Conservation (phyloP, 2,888 invertebrate species). For the Carterocephalus palaemon region DNA sequence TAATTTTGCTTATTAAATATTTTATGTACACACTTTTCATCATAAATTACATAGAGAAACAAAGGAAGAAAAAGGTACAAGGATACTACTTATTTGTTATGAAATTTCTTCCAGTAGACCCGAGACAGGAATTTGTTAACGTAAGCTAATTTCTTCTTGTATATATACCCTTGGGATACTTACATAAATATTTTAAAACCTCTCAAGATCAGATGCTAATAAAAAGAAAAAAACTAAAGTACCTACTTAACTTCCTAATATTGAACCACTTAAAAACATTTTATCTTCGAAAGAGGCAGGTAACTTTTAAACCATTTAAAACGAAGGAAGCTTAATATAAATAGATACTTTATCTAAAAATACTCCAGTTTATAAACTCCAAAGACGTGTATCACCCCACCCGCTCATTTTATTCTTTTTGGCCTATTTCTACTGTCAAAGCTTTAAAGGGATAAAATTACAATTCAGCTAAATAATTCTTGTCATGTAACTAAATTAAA, state of each 20-base stretch:
- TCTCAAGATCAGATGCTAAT: too few relatives aligned
- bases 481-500: slow-evolving; percentile 7
- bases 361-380: slow-evolving; percentile 30
- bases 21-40: too few relatives aligned
- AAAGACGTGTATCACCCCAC: slow-evolving; percentile 27
- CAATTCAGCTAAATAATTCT: slow-evolving; percentile 20
- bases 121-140: too few relatives aligned
- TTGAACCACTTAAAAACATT: slow-evolving; percentile 25
- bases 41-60: too few relatives aligned
- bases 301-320: slow-evolving; percentile 31
- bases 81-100: too few relatives aligned
- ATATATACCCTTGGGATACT: too few relatives aligned
- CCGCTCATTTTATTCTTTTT: slow-evolving; percentile 10
- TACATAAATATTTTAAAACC: too few relatives aligned
- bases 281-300: slow-evolving; percentile 25
- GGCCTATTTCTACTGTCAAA: slow-evolving; percentile 15
- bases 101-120: too few relatives aligned
- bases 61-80: too few relatives aligned
- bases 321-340: slow-evolving; percentile 23
- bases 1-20: too few relatives aligned
- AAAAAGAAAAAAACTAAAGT: slow-evolving; percentile 9
- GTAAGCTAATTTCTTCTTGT: too few relatives aligned
- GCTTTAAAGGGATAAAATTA: slow-evolving; percentile 19
- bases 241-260: slow-evolving; percentile 10
- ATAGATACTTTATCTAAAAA: slow-evolving; percentile 34